Conservation (phyloP, 2,797 vertebrate species). For the Clamator glandarius region DNA sequence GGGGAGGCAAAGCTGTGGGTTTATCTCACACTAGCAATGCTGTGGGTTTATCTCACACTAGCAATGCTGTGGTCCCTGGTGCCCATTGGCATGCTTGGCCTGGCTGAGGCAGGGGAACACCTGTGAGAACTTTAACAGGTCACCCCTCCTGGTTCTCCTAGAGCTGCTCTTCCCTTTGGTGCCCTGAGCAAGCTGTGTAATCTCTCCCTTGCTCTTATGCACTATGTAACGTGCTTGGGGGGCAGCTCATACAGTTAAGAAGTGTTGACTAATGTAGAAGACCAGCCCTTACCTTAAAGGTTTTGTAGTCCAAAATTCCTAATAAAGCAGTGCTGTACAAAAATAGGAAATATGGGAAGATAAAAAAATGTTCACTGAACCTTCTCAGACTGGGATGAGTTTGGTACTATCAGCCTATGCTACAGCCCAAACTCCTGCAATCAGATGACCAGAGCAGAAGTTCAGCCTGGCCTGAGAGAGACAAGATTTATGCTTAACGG, state of each 20-base stretch:
- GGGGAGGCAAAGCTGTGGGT: not conserved
- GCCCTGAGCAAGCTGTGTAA: accelerated
- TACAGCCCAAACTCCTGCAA: not conserved
- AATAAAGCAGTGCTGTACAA: not conserved
- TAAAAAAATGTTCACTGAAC: not conserved
- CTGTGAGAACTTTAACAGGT: not conserved
- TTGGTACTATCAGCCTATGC: not conserved
- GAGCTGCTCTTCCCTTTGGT: not conserved
- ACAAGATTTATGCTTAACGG: not conserved
- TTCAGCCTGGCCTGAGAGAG: not conserved
- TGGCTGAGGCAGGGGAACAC: not conserved
- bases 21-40: not conserved
- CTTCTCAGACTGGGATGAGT: not conserved
- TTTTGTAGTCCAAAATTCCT: not conserved
- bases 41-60: not conserved
- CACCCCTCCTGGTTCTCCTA: not conserved
- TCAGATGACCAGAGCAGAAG: not conserved
- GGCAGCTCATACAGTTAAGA: not conserved
- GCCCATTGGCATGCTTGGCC: too few species aligned
- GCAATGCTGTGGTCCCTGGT: not conserved
- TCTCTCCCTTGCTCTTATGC: not conserved
- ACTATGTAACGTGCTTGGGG: not conserved
- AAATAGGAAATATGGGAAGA: not conserved
- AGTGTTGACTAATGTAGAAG: not conserved
- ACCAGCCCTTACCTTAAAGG: not conserved